phyloP scores from a whole-genome alignment of 1,140 invertebrate species.

The Colletes latitarsis region DNA sequence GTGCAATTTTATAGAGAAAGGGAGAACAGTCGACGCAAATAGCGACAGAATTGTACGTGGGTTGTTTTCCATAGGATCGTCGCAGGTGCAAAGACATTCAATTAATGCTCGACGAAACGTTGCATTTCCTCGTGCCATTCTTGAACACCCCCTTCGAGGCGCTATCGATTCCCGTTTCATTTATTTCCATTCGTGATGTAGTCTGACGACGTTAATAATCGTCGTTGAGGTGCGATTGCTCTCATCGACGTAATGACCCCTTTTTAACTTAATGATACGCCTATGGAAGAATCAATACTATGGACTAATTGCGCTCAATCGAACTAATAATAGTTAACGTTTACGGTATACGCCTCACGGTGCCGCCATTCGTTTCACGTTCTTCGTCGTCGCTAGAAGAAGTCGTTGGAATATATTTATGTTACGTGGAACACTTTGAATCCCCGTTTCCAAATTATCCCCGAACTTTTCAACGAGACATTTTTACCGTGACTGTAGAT shows the following conservation, averaged over 20 bases:
- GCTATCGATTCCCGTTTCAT: background rate
- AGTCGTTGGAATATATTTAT: too few species aligned
- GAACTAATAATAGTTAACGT: background rate
- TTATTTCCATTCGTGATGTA: constrained; percentile 11
- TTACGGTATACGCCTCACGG: too few species aligned
- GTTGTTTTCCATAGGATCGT: background rate
- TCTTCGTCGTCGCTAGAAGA: too few species aligned
- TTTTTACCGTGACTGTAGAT: too few species aligned
- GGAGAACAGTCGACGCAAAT: too few species aligned
- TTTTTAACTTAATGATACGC: constrained; percentile 37
- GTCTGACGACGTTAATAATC: constrained; percentile 10
- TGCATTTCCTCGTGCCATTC: too few species aligned
- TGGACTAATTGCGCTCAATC: constrained; percentile 40
- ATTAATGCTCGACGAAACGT: background rate
- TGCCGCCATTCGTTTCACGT: too few species aligned
- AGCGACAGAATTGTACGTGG: background rate
- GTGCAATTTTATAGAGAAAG: too few species aligned
- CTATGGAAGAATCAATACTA: constrained; percentile 13
- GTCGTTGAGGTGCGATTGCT: background rate
- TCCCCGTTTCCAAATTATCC: too few species aligned
- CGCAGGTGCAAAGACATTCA: background rate
- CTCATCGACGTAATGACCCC: constrained; percentile 26
- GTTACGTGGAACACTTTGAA: too few species aligned
- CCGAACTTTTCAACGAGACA: too few species aligned
- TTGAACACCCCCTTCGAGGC: background rate